A percentile compares a stretch with the other conserved stretches of the same genome.
Evolutionary conservation across 2,888 invertebrate genomes (phyloP).

Genomic region (Eudasyphora cyanicolor): DNA sequence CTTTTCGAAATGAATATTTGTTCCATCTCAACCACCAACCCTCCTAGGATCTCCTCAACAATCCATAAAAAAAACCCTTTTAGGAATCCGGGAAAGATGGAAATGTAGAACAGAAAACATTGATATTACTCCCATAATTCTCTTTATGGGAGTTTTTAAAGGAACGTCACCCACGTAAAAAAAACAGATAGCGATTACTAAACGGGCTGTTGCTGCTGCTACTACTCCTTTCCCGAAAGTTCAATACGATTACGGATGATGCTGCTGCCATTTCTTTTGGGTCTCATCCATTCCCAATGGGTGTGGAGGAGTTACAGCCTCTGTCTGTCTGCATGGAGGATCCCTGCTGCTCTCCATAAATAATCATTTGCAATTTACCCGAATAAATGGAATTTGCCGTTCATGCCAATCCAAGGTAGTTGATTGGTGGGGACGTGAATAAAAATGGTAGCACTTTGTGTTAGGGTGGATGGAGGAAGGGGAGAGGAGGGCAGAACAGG

Average conservation of each 20-base stretch:
- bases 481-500: constrained; percentile 14
- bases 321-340: no score
- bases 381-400: constrained; percentile 51
- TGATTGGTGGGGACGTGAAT: neutral
- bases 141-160: constrained; percentile 19
- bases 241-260: neutral
- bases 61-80: no score
- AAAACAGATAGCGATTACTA: constrained; percentile 23
- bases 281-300: neutral
- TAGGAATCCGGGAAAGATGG: neutral
- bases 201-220: constrained; percentile 38
- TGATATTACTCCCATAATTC: constrained; percentile 26
- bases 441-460: no score
- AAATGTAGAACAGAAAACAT: constrained; percentile 9
- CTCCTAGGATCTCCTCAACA: no score
- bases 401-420: neutral
- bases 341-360: constrained; percentile 37
- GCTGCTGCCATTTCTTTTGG: neutral
- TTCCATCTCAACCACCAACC: neutral
- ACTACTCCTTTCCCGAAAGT: constrained; percentile 44
- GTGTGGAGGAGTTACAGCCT: neutral
- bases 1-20: constrained; percentile 19
- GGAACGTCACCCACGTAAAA: constrained; percentile 22
- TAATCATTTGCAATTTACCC: constrained; percentile 58
- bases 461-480: neutral